phyloP scores from a whole-genome alignment of 1,140 invertebrate genomes.

The Cyrtorhinus lividipennis region DNA sequence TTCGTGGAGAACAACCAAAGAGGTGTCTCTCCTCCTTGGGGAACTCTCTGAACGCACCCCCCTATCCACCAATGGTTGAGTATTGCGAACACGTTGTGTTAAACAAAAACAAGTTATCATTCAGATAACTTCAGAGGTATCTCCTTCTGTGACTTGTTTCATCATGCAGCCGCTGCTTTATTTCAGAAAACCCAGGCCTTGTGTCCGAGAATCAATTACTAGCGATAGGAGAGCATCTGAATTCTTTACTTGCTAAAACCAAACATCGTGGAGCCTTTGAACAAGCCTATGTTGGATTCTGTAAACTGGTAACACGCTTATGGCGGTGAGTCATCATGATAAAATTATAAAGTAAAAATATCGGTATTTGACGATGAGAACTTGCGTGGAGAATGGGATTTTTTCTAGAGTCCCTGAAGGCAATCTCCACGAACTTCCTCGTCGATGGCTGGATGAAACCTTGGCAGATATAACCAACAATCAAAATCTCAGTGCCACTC shows the following conservation, averaged over 20 bases:
- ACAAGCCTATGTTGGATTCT: constrained; percentile 82
- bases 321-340: too few relatives aligned
- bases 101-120: too few relatives aligned
- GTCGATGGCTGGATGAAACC: constrained; percentile 52
- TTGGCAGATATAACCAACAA: constrained; percentile 38
- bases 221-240: constrained; percentile 55
- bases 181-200: too few relatives aligned
- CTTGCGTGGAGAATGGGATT: too few relatives aligned
- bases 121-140: too few relatives aligned
- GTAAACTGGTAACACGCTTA: constrained; percentile 49
- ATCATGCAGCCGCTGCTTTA: too few relatives aligned
- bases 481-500: constrained; percentile 57
- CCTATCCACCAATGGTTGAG: too few relatives aligned
- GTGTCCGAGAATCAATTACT: constrained; percentile 33
- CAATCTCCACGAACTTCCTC: constrained; percentile 47
- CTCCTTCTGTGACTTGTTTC: too few relatives aligned
- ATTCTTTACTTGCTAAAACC: constrained; percentile 55
- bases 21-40: constrained; percentile 48
- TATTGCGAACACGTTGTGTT: too few relatives aligned
- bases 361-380: too few relatives aligned
- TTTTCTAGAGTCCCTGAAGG: constrained; percentile 32
- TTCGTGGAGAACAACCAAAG: constrained; percentile 73
- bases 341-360: too few relatives aligned
- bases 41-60: constrained; percentile 31
- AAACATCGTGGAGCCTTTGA: constrained; percentile 93